Evolutionary conservation across 2,113 vertebrate species (phyloP).

Genomic region (Phainopepla nitens): DNA sequence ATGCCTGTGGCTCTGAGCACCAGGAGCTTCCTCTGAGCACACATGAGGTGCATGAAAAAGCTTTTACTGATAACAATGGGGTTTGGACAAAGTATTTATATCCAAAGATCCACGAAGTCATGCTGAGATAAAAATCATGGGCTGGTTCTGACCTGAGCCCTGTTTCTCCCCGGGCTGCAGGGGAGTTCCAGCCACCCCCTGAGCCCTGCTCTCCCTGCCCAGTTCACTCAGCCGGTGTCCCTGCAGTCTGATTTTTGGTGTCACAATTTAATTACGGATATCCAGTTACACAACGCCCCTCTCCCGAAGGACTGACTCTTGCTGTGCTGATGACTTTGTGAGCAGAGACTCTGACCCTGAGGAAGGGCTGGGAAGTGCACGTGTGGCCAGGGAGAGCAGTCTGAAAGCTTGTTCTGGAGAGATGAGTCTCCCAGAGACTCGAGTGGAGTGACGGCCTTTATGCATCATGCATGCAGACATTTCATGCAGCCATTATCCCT

Average conservation of each 20-base stretch:
- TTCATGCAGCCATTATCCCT: background rate
- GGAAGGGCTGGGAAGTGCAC: background rate
- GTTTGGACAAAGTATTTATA: background rate
- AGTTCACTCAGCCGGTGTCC: too few species aligned
- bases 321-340: background rate
- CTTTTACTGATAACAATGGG: background rate
- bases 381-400: background rate
- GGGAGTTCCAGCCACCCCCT: background rate
- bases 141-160: background rate
- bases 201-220: background rate
- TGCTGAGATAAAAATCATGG: background rate
- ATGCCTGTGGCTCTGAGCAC: background rate
- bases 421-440: background rate
- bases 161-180: fast-evolving
- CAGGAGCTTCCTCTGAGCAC: background rate
- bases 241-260: background rate
- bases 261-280: background rate
- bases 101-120: background rate
- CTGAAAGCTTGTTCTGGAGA: background rate
- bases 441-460: background rate
- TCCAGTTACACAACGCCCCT: background rate
- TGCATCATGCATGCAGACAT: background rate
- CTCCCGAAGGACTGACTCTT: background rate
- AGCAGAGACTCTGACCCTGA: background rate
- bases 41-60: background rate